Conservation (phyloP, 2,797 vertebrate genomes). For the Phyllotis vaccarum region DNA sequence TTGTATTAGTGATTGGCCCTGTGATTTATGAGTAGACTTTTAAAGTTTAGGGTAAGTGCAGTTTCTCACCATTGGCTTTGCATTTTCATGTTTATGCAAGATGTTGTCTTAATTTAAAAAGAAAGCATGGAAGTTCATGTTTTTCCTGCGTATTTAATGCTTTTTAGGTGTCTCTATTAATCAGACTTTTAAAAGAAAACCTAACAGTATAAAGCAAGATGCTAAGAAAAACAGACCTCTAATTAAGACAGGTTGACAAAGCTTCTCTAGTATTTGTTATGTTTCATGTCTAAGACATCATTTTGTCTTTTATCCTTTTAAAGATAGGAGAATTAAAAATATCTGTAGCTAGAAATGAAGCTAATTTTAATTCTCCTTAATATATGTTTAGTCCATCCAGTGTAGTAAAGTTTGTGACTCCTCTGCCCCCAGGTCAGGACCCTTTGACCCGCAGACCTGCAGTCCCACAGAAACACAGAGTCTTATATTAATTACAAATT, state of each 20-base stretch:
- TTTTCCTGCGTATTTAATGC: background rate
- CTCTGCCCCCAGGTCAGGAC: too few relatives aligned
- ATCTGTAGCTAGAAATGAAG: background rate
- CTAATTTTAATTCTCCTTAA: background rate
- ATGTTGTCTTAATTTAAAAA: background rate
- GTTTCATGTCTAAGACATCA: background rate
- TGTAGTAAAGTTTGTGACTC: background rate
- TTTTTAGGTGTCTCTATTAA: slow-evolving; percentile 4
- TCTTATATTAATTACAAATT: too few relatives aligned
- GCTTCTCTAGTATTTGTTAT: background rate
- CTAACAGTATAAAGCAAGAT: background rate
- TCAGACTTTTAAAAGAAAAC: slow-evolving; percentile 16
- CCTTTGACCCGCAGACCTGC: too few relatives aligned
- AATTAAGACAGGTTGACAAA: background rate
- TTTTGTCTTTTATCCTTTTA: slow-evolving; percentile 9
- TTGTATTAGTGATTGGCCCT: background rate
- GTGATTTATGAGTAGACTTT: slow-evolving; percentile 25
- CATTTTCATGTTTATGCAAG: background rate
- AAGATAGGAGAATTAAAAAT: background rate
- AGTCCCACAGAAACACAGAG: too few relatives aligned
- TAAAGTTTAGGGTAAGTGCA: background rate
- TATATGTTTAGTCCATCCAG: background rate
- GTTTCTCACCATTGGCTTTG: background rate
- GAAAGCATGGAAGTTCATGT: background rate
- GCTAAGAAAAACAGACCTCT: background rate